Evolutionary conservation across 2,113 vertebrate genomes (phyloP).

Genomic region (Tricholaema leucomelas): DNA sequence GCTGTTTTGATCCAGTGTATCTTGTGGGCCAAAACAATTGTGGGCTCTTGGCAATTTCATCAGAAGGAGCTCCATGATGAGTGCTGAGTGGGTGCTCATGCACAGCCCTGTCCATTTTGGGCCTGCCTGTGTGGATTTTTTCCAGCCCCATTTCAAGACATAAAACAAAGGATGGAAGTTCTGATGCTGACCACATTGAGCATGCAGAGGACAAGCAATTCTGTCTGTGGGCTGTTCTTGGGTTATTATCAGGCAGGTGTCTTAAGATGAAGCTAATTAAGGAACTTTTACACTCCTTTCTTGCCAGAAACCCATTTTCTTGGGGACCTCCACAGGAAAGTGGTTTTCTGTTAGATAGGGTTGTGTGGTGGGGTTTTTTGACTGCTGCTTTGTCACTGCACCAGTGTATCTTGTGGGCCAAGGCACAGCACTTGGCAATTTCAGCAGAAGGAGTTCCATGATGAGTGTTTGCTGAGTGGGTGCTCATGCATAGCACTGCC

Average conservation of each 20-base stretch:
- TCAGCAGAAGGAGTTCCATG: not conserved
- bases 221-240: not conserved
- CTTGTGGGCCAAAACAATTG: not conserved
- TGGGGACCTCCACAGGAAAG: no score
- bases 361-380: no score
- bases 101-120: not conserved
- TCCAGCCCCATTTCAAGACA: not conserved
- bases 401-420: not conserved
- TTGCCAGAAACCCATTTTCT: no score
- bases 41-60: rapidly evolving
- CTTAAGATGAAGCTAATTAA: not conserved
- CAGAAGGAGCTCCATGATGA: not conserved
- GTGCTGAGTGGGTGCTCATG: not conserved
- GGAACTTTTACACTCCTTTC: no score
- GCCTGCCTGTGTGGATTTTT: not conserved
- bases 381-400: not conserved
- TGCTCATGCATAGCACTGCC: not conserved
- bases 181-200: not conserved
- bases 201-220: not conserved
- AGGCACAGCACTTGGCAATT: rapidly evolving
- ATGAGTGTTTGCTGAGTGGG: not conserved
- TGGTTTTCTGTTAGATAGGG: not conserved
- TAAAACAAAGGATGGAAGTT: not conserved
- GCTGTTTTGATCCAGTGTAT: not conserved
- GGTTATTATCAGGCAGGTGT: not conserved